Evolutionary conservation across 2,888 invertebrate species (phyloP), one percentile per base, ranked within the genome.

Genomic region (Chamaedrilus cognettii): DNA sequence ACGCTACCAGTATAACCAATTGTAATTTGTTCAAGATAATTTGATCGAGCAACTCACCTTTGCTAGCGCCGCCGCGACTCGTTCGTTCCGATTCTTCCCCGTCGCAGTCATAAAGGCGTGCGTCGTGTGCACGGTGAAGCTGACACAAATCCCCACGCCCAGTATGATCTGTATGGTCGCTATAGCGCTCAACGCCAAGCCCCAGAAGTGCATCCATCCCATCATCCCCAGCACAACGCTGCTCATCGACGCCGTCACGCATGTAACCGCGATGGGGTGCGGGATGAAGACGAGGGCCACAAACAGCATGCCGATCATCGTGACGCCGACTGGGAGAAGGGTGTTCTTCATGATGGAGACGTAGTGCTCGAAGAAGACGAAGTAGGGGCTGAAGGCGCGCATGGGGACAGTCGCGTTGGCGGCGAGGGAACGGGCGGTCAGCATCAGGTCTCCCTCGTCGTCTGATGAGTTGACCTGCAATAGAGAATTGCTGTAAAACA

Each of bases 391-490:
- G 64, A 73, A 75, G 11, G 70, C 71, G 7, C 69, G 62, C 30
- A 75, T 57, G 31, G 70, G 70, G 7, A 75, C 31, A 26, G 70
- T 50, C 11, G 74, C 72, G 51, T 70, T 70, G 26, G 67, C 51
- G 2, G 68, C 72, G 19, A 72, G 34, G 19, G 59, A 57, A 34
- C 75, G 58, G 62, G 71, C 58, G 32, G 57, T 50, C 61, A 67
- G 51, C 65, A 75, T 69, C 49, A 74, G 56, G 15, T 64, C 66
- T 1, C 66, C 66, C 56, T 75, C 69, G 23, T 51, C 60, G 33
- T 65, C 66, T n/a, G 93, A 93, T 62, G 94, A 93, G 65, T 90
- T 91, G 55, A 95, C 92, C 77, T 94, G 93, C n/a, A n/a, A n/a
- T n/a, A n/a, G n/a, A n/a, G n/a, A n/a, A n/a, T n/a, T n/a, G n/a